These are phyloP conservation scores for Graptemys geographica DNA, from an alignment of 2,797 vertebrate genomes.

Conservation along the genomic window DNA sequence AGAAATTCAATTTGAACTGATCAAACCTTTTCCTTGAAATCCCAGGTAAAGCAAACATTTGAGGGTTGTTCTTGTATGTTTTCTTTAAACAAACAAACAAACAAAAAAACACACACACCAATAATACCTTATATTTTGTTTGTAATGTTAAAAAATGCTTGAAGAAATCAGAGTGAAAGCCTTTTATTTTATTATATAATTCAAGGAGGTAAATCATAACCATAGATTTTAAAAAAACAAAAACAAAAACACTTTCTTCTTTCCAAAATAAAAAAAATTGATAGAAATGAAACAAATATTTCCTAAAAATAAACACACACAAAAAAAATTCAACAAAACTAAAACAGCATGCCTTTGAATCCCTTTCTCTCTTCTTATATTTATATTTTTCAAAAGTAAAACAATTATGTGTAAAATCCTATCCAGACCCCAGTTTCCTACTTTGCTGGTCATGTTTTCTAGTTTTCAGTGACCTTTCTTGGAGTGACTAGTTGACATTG, in stretches of 20 bases:
- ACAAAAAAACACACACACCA: no score
- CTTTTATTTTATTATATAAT: not conserved
- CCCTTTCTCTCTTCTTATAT: not conserved
- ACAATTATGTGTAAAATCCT: not conserved
- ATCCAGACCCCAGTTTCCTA: not conserved
- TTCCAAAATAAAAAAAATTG: not conserved
- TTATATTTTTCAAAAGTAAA: not conserved
- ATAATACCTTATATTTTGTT: not conserved
- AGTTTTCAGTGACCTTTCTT: not conserved
- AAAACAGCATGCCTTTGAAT: not conserved
- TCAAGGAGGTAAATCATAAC: not conserved
- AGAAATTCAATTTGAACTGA: not conserved
- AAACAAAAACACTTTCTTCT: not conserved
- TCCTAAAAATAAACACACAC: not conserved
- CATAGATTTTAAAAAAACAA: not conserved
- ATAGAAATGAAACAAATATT: not conserved
- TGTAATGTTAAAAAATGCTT: not conserved
- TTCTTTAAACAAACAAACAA: no score
- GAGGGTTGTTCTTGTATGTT: not conserved
- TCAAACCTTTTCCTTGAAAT: not conserved
- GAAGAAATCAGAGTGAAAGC: not conserved
- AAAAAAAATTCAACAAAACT: accelerated
- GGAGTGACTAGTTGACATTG: not conserved
- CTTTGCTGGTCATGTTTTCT: not conserved
- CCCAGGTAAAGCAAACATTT: not conserved